Conservation (phyloP, 2,113 vertebrate genomes). For the Cyanoramphus novaezelandiae region DNA sequence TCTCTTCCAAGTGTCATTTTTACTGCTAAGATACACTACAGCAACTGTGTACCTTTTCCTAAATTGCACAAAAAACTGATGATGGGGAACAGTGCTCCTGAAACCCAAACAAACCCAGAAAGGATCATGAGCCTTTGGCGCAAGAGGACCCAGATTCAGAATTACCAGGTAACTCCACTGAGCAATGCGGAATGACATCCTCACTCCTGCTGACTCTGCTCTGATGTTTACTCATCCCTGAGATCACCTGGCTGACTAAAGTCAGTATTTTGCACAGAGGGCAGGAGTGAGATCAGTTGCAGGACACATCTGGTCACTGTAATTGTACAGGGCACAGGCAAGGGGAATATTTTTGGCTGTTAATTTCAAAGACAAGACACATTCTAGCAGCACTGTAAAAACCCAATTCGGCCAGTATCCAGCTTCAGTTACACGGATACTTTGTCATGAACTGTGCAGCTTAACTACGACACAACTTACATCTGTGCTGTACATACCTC, state of each 20-base stretch:
- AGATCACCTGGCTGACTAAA: background rate
- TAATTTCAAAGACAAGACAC: background rate
- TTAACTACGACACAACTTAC: background rate
- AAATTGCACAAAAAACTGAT: background rate
- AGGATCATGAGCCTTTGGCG: background rate
- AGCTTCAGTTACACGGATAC: background rate
- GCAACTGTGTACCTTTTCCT: background rate
- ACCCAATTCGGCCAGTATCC: background rate
- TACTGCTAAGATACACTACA: background rate
- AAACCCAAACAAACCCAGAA: background rate
- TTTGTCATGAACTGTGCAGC: background rate
- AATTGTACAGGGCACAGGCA: background rate
- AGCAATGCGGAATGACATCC: background rate
- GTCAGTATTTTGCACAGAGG: background rate
- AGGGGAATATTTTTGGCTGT: background rate
- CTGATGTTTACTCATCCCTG: background rate
- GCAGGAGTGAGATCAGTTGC: background rate
- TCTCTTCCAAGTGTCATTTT: background rate
- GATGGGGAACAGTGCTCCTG: background rate
- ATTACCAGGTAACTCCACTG: background rate
- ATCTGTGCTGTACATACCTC: constrained; percentile 74
- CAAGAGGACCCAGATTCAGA: background rate
- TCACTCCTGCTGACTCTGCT: background rate
- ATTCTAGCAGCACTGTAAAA: background rate
- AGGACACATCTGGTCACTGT: background rate